Conservation (phyloP, 1,140 invertebrate species). For the Meloidogyne exigua region DNA sequence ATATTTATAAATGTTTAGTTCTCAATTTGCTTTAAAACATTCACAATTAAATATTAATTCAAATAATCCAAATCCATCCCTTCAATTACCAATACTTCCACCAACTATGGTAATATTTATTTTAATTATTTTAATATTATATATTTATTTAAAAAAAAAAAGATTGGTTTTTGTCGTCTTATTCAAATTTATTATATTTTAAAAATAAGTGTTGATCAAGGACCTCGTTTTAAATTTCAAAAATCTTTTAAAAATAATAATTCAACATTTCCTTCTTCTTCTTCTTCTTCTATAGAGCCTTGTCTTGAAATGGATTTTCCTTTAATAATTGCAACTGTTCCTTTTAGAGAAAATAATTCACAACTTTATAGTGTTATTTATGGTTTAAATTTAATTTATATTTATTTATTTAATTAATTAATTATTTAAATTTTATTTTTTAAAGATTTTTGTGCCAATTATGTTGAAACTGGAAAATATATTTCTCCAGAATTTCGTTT, state of each 20-base stretch:
- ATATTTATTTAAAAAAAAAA: neutral
- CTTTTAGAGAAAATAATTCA: slow-evolving; percentile 75
- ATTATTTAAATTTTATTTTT: neutral
- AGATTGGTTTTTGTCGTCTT: slow-evolving; percentile 74
- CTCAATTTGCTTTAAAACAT: slow-evolving; percentile 46
- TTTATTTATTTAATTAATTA: neutral
- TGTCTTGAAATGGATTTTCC: slow-evolving; percentile 77
- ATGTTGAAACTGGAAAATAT: slow-evolving; percentile 79
- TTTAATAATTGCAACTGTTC: slow-evolving; percentile 78
- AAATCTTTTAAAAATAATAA: neutral
- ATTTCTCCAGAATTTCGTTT: slow-evolving; percentile 79
- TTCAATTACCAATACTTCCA: slow-evolving; percentile 77
- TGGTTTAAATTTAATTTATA: slow-evolving; percentile 67
- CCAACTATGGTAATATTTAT: slow-evolving; percentile 72
- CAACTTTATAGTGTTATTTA: slow-evolving; percentile 73
- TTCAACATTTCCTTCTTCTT: slow-evolving; percentile 7
- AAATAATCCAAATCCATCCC: slow-evolving; percentile 66
- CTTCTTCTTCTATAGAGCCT: neutral
- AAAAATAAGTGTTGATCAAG: slow-evolving; percentile 68
- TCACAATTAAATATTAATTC: slow-evolving; percentile 68
- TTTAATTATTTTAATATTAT: neutral
- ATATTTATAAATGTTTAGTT: neutral
- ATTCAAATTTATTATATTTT: slow-evolving; percentile 79
- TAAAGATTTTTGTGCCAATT: slow-evolving; percentile 61
- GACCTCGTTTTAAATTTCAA: neutral